These are phyloP conservation scores for Heliopora coerulea DNA, from an alignment of 92 coral and sea anemone genomes.

Conservation along the genomic window DNA sequence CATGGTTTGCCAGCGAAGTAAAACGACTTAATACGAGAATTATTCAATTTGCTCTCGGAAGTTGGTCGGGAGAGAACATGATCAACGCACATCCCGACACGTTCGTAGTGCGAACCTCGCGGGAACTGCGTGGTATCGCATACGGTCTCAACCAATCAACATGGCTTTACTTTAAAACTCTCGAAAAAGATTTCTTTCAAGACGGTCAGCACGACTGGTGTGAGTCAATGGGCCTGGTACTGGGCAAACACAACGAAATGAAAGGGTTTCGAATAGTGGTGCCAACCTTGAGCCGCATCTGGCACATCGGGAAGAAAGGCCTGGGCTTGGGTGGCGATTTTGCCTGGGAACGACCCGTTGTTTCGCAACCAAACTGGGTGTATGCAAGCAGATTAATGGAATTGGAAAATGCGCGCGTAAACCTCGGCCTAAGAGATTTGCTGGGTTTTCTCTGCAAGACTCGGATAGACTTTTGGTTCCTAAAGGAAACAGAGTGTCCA, in stretches of 20 bases:
- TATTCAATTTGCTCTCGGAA: constrained; percentile 76
- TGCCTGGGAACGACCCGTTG: constrained; percentile 5
- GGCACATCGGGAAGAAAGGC: constrained; percentile 85
- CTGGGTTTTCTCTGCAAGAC: constrained; percentile 46
- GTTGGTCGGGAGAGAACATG: constrained; percentile 80
- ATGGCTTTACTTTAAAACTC: constrained; percentile 84
- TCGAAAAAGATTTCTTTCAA: constrained; percentile 70
- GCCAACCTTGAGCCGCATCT: constrained; percentile 89
- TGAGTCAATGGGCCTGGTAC: constrained; percentile 72
- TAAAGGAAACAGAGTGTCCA: not conserved
- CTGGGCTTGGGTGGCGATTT: constrained; percentile 42
- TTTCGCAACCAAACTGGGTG: constrained; percentile 38
- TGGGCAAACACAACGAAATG: constrained; percentile 28
- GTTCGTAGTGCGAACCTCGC: constrained; percentile 83
- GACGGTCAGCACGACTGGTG: constrained; percentile 88
- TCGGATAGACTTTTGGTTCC: constrained; percentile 14
- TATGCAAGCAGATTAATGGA: constrained; percentile 38
- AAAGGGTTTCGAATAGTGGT: constrained; percentile 50
- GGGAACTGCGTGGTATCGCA: constrained; percentile 81
- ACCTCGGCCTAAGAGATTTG: constrained; percentile 45
- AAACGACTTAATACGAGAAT: constrained; percentile 72
- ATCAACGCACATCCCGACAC: constrained; percentile 89
- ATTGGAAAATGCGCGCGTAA: constrained; percentile 31
- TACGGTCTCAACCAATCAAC: constrained; percentile 84
- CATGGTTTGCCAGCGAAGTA: constrained; percentile 77